These are phyloP conservation scores for Ameiurus melas DNA, from an alignment of 2,113 vertebrate species.

Conservation along the genomic window DNA sequence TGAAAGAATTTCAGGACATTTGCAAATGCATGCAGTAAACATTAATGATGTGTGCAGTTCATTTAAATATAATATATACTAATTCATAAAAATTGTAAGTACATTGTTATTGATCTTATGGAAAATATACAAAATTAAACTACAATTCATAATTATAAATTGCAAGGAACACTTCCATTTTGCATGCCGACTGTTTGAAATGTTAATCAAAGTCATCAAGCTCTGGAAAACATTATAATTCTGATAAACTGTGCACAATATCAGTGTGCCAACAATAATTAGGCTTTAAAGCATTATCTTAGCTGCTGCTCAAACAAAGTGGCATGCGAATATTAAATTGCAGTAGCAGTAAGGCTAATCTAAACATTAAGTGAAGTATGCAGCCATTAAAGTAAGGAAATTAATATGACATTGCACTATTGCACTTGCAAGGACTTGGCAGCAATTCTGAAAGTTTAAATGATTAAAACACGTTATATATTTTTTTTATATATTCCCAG, in stretches of 20 bases:
- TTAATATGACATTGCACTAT: slow-evolving; percentile 34
- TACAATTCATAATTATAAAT: not conserved
- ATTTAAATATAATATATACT: not conserved
- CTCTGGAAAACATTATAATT: not conserved
- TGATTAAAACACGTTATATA: slow-evolving; percentile 29
- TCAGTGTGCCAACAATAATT: slow-evolving; percentile 11
- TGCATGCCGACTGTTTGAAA: not conserved
- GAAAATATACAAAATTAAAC: not conserved
- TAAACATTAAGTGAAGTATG: slow-evolving; percentile 11
- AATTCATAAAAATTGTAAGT: not conserved
- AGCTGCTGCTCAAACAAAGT: slow-evolving; percentile 5
- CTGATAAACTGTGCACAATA: slow-evolving; percentile 12
- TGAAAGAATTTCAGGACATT: not conserved
- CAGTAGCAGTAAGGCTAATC: slow-evolving; percentile 4
- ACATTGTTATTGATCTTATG: not conserved
- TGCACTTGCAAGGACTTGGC: slow-evolving; percentile 44
- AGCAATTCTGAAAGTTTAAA: slow-evolving; percentile 33
- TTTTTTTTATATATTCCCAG: slow-evolving; percentile 23
- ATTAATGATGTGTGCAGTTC: not conserved
- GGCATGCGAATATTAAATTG: slow-evolving; percentile 8
- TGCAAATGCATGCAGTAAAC: not conserved
- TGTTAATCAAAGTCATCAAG: not conserved
- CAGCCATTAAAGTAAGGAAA: not conserved
- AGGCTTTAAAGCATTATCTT: not conserved
- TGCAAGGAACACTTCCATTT: not conserved